A percentile compares a stretch with the other conserved stretches of the same genome.
Evolutionary conservation across 2,113 vertebrate genomes (phyloP).

Genomic region (Hucho hucho): DNA sequence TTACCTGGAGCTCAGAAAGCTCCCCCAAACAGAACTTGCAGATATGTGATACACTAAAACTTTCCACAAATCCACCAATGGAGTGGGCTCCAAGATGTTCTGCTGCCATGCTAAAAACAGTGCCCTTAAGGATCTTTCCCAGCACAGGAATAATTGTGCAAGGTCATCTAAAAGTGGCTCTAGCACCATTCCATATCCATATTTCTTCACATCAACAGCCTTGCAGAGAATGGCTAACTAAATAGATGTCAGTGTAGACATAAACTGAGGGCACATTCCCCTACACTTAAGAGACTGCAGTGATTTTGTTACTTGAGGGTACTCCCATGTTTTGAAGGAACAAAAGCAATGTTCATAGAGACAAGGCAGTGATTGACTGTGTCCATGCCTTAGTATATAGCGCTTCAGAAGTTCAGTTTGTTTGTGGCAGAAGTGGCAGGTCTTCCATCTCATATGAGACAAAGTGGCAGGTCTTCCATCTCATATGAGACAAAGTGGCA

Average conservation of each 20-base stretch:
- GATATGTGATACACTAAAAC: conserved; percentile 14
- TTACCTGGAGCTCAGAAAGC: conserved; percentile 18
- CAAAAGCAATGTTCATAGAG: no score
- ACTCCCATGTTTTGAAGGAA: no score
- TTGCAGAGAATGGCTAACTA: conserved; percentile 35
- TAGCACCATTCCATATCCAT: conserved; percentile 30
- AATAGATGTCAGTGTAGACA: conserved; percentile 26
- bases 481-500: no score
- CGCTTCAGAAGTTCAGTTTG: no score
- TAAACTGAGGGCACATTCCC: conserved; percentile 13
- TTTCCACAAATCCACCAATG: conserved; percentile 34
- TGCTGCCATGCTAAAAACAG: conserved; percentile 19
- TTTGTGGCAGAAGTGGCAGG: no score
- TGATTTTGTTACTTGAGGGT: conserved; percentile 4
- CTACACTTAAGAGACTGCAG: conserved; percentile 32
- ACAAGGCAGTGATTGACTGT: no score
- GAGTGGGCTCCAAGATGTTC: conserved; percentile 31
- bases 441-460: no score
- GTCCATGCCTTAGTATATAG: no score
- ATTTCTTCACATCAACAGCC: conserved; percentile 18
- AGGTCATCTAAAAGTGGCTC: conserved; percentile 27
- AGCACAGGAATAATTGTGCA: conserved; percentile 17
- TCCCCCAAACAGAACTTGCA: conserved; percentile 31
- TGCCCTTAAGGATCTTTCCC: conserved; percentile 23
- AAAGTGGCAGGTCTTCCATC: no score